These are phyloP conservation scores for Toxotes chatareus DNA, from an alignment of 2,113 vertebrate species.

Conservation along the genomic window DNA sequence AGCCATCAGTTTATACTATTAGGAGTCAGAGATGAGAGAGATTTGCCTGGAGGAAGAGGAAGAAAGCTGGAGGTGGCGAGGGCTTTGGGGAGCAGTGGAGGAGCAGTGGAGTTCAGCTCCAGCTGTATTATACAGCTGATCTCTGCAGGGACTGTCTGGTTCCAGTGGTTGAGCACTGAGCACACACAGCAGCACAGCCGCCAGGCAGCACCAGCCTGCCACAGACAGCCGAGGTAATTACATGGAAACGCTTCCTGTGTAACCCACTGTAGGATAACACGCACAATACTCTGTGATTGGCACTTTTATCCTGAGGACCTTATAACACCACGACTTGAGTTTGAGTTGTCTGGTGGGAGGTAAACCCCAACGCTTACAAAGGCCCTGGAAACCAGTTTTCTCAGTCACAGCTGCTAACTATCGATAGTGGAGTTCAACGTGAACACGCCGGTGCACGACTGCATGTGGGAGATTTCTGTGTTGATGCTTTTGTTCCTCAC, in stretches of 20 bases:
- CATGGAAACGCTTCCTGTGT: conserved; percentile 15
- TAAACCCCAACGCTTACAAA: neutral
- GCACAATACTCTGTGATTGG: conserved; percentile 1
- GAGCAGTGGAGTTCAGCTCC: conserved; percentile 13
- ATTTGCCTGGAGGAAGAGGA: conserved; percentile 4
- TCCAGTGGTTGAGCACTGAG: conserved; percentile 67
- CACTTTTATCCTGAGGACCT: conserved; percentile 2
- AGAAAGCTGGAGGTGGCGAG: neutral
- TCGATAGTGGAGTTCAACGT: too few species aligned
- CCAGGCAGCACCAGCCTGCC: conserved; percentile 28
- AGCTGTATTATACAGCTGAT: conserved; percentile 35
- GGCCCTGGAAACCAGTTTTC: neutral
- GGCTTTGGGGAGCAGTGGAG: conserved; percentile 27
- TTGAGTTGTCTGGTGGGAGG: neutral
- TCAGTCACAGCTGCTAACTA: neutral
- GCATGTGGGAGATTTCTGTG: too few species aligned
- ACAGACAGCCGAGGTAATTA: conserved; percentile 40
- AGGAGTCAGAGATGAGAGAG: conserved; percentile 16
- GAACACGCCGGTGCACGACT: too few species aligned
- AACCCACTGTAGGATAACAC: conserved; percentile 1
- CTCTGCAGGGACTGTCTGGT: conserved; percentile 62
- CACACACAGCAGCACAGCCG: conserved; percentile 42
- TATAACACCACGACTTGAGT: neutral
- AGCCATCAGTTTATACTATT: conserved; percentile 1
- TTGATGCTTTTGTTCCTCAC: too few species aligned